Evolutionary conservation across 2,797 vertebrate species (phyloP).

Genomic region (Girardinus metallicus): DNA sequence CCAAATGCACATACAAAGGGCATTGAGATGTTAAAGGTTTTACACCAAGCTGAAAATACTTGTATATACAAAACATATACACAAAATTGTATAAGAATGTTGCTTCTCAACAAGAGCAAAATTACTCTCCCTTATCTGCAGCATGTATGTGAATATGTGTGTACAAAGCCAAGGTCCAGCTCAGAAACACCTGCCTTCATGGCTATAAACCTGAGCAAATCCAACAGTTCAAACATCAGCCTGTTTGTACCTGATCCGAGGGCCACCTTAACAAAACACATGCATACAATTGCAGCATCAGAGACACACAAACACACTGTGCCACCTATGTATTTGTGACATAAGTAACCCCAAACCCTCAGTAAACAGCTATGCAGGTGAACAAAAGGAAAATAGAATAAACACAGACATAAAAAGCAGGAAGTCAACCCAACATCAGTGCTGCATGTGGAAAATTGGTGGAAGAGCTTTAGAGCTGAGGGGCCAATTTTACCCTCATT

Average conservation of each 20-base stretch:
- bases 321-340: constrained; percentile 80
- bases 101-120: constrained; percentile 19
- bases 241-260: constrained; percentile 75
- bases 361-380: constrained; percentile 88
- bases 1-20: constrained; percentile 14
- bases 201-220: constrained; percentile 83
- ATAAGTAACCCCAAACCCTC: constrained; percentile 91
- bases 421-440: constrained; percentile 83
- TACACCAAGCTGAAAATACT: constrained; percentile 17
- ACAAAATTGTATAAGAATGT: constrained; percentile 45
- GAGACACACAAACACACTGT: constrained; percentile 10
- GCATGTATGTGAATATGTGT: constrained; percentile 55
- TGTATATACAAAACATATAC: constrained; percentile 2
- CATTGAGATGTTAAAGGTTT: constrained; percentile 24
- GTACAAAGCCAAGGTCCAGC: constrained; percentile 75
- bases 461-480: constrained; percentile 86
- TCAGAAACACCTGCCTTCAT: constrained; percentile 86
- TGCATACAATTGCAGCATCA: constrained; percentile 31
- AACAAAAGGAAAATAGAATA: constrained; percentile 74
- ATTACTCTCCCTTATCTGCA: constrained; percentile 59
- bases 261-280: constrained; percentile 81
- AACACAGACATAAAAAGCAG: constrained; percentile 84
- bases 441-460: constrained; percentile 89
- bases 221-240: constrained; percentile 89
- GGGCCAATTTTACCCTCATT: constrained; percentile 89